Base-by-base conservation (phyloP, 2,797 vertebrate species). In the Mergus octosetaceus region DNA sequence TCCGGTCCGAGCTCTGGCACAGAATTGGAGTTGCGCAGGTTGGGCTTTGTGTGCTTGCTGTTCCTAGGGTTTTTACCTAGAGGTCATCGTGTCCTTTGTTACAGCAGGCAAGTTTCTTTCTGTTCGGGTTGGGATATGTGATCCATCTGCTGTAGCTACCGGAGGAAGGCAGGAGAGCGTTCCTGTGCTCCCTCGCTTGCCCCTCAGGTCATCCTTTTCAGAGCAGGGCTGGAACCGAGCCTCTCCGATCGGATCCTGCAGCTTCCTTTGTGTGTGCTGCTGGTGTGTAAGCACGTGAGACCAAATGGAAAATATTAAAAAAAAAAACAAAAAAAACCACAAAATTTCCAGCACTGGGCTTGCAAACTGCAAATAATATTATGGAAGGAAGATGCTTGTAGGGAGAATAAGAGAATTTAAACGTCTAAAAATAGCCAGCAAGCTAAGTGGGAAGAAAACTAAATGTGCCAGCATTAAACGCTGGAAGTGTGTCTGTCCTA, bases 61-160 rank as follows among this genome's bases (percentile, higher is more conserved):
- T 96, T 96, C 95, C 91, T 61, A 64, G 71, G 91, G 71, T 93
- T 95, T 94, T 93, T 95, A 90, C 96, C 94, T 96, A 93, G 90
- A 96, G 94, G 95, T 96, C 95, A 96, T 89, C 2, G 18, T 77
- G 96, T 93, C 95, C 96, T 96, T 95, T 79, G 84, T 74, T 95
- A 96, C 74, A 14, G 19, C 39, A 65, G 21, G 62, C 61, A 41
- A 65, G 86, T 94, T 71, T 36, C 51, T 89, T 1, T 49, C 83
- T 93, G 68, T 92, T 96, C 83, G 90, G 68, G 9, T 47, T 77
- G 86, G 49, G n/a, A 94, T 91, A 89, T 75, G 68, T 36, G 94
- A 93, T 89, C 83, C 90, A 77, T 95, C 93, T 96, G 94, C 93
- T 95, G 80, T 39, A 93, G 94, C 88, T 96, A 85, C 88, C 81